Base-by-base conservation (phyloP, 2,797 vertebrate species). In the Sorex maritimensis region DNA sequence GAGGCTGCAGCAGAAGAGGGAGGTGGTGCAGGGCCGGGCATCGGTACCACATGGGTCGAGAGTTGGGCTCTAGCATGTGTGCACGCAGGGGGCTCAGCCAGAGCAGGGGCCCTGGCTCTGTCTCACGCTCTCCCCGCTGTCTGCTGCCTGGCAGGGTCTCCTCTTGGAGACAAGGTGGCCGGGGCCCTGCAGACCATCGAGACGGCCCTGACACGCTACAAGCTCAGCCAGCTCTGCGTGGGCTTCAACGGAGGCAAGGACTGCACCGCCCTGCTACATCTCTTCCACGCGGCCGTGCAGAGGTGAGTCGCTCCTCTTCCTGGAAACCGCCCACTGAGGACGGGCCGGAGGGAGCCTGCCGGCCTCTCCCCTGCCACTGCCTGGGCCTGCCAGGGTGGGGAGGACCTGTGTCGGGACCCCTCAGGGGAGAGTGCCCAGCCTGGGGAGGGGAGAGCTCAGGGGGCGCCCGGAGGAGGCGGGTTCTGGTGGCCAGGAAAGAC, bases 231-330 rank as follows among this genome's bases (percentile, higher is more conserved):
- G 95, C 96, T 99, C 95, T 99, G 99, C 2, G 97, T 99, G 68
- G 99, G 99, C 73, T 99, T 99, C 98, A 99, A 99, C 0, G 99
- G 99, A 6, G 99, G 99, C 93, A 99, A 99, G 96, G 99, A 99
- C 97, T 99, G 99, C 97, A 99, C 99, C 0, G 99, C 98, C 0
- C 98, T 99, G 89, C 98, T 99, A 30, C 99, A 99, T 92, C 99
- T 99, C 4, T 99, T 98, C 98, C 98, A 99, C 0, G 99, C 99
- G 0, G 99, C 98, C 0, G 93, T 99, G 91, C 98, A 98, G 97
- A 98, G 99, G 99, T 99, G 96, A 98, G 95, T 75, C 67, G 5
- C 1, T 15, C 67, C 5, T 1, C 19, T 26, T 3, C 15, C 26
- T 26, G 19, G 44, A 44, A 21, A 14, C 28, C 13, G n/a, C 30